Conservation (phyloP, 2,888 invertebrate species). For the Tenthredo scrophulariae region DNA sequence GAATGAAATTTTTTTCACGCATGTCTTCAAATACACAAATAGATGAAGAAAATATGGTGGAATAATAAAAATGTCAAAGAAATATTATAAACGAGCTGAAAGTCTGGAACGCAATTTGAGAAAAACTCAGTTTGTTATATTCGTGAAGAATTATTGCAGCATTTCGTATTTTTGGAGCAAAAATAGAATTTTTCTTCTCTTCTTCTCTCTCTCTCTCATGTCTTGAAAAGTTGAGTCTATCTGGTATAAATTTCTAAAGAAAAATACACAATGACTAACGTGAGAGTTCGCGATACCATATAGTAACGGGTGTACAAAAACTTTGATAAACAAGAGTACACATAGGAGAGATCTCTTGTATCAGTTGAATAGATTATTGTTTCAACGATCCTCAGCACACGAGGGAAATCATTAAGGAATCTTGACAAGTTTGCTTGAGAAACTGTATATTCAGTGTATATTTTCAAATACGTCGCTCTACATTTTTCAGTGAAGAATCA, state of each 20-base stretch:
- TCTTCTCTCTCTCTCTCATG: not conserved
- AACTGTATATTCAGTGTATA: not conserved
- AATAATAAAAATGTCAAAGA: not conserved
- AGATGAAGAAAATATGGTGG: not conserved
- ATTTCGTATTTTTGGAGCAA: not conserved
- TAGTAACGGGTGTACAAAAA: conserved; percentile 1
- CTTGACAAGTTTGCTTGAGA: conserved; percentile 13
- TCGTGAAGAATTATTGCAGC: not conserved
- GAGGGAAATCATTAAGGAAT: conserved; percentile 3
- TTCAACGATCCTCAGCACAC: not conserved
- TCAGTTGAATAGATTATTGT: conserved; percentile 16
- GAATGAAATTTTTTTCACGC: not conserved
- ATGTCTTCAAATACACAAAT: not conserved
- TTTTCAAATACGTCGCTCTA: not conserved
- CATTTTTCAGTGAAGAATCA: not conserved
- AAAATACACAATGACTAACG: conserved; percentile 20
- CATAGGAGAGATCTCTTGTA: not conserved
- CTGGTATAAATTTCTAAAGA: conserved; percentile 32
- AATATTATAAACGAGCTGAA: not conserved
- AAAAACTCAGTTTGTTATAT: not conserved
- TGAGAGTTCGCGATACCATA: not conserved
- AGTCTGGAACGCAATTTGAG: not conserved
- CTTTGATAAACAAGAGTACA: not conserved
- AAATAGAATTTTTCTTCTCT: not conserved
- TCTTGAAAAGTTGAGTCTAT: not conserved